These are phyloP conservation scores for Brachyptera putata DNA, from an alignment of 2,888 invertebrate species.

Conservation along the genomic window DNA sequence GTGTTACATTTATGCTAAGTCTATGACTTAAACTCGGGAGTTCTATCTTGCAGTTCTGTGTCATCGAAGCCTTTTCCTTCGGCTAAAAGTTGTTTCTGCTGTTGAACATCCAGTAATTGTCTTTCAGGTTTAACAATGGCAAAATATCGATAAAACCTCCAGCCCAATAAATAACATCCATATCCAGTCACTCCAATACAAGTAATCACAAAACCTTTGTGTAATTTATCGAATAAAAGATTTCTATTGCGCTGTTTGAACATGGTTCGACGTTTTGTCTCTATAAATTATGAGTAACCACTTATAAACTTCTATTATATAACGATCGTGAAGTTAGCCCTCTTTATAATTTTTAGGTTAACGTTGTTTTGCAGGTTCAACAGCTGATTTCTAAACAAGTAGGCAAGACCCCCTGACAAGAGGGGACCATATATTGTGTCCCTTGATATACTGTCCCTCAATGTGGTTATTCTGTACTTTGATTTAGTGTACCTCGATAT, in stretches of 20 bases:
- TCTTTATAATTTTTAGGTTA: no score
- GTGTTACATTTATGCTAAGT: not conserved
- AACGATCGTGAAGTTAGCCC: no score
- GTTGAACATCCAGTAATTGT: slow-evolving; percentile 43
- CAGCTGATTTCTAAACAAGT: no score
- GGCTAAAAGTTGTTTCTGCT: slow-evolving; percentile 46
- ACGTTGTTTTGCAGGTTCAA: no score
- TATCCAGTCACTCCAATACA: slow-evolving; percentile 54
- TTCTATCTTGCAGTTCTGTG: not conserved
- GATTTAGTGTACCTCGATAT: no score
- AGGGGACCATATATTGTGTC: no score
- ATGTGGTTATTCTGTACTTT: no score
- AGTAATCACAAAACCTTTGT: slow-evolving; percentile 52
- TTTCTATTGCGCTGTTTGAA: slow-evolving; percentile 43
- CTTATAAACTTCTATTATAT: no score
- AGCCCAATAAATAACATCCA: slow-evolving; percentile 48
- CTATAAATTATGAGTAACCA: no score
- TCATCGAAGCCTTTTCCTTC: slow-evolving; percentile 42
- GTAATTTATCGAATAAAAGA: slow-evolving; percentile 48
- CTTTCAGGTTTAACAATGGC: slow-evolving; percentile 48
- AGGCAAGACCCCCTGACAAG: no score
- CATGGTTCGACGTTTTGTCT: no score
- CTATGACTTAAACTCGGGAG: slow-evolving; percentile 1
- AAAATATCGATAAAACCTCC: slow-evolving; percentile 49
- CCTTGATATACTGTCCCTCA: no score